Evolutionary conservation across 1,140 invertebrate genomes (phyloP).

Genomic region (Ylistrum balloti): DNA sequence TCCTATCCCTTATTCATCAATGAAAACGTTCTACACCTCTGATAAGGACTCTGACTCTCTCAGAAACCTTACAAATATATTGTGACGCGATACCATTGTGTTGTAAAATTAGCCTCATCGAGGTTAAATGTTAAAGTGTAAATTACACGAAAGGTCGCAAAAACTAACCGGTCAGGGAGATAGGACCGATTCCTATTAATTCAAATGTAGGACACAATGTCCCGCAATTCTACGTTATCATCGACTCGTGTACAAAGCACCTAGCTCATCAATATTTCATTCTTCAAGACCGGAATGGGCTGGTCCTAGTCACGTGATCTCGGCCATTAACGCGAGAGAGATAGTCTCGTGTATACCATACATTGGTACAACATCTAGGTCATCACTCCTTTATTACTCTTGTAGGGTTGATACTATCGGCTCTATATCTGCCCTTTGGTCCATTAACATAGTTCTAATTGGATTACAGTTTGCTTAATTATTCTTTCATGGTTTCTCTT

Average conservation of each 20-base stretch:
- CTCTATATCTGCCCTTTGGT: neutral
- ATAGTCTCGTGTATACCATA: neutral
- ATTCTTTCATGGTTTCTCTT: no score
- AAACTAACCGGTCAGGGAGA: no score
- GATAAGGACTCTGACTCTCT: no score
- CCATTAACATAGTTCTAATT: no score
- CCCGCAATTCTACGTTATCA: neutral
- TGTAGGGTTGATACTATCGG: neutral
- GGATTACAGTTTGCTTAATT: no score
- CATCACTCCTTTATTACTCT: neutral
- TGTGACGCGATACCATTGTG: no score
- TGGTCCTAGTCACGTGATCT: neutral
- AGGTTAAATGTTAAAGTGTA: no score
- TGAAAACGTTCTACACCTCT: no score
- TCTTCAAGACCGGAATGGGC: neutral
- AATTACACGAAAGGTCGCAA: no score
- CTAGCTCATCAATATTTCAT: conserved; percentile 7
- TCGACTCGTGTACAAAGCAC: neutral
- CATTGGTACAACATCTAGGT: neutral
- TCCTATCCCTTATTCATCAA: no score
- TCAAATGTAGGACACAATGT: neutral
- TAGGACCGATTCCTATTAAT: neutral
- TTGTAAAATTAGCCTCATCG: no score
- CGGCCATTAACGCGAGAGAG: neutral
- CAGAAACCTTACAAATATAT: no score